Evolutionary conservation across 2,888 invertebrate genomes (phyloP).

Genomic region (Galeopsomyia nigrocyanea): DNA sequence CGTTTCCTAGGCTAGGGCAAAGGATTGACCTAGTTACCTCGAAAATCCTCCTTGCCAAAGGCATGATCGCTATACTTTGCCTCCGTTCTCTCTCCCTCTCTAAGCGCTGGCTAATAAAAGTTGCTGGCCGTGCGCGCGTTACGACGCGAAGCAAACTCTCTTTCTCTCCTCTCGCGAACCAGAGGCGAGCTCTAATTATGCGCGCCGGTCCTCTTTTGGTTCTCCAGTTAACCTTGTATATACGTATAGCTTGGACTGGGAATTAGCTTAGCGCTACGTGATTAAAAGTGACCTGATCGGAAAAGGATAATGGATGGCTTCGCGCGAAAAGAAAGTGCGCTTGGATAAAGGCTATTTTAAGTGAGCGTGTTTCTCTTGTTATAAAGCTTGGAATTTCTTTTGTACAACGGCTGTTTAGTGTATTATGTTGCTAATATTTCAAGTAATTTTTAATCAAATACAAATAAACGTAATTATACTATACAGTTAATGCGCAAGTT

Average conservation of each 20-base stretch:
- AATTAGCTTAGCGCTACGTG: conserved; percentile 40
- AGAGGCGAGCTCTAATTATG: conserved; percentile 36
- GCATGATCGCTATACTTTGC: neutral
- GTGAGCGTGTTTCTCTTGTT: no score
- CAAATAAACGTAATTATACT: no score
- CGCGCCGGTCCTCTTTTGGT: conserved; percentile 29
- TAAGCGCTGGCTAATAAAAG: conserved; percentile 40
- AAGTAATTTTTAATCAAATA: no score
- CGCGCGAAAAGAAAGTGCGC: neutral
- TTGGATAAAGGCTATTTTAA: neutral
- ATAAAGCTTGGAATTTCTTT: conserved; percentile 19
- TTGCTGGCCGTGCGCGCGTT: conserved; percentile 5
- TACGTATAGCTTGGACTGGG: neutral
- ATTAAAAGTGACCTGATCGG: conserved; percentile 28
- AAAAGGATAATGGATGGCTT: conserved; percentile 29
- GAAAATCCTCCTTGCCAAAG: conserved; percentile 7
- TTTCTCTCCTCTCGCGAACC: no score
- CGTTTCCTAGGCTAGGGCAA: neutral
- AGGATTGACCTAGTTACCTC: conserved; percentile 24
- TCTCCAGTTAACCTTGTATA: conserved; percentile 20
- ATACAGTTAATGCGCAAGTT: no score
- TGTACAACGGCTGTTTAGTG: no score
- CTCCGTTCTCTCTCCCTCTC: conserved; percentile 33
- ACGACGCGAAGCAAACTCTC: neutral
- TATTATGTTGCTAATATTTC: no score